These are phyloP conservation scores for Augochlora pura DNA, from an alignment of 1,140 invertebrate species.

Conservation along the genomic window DNA sequence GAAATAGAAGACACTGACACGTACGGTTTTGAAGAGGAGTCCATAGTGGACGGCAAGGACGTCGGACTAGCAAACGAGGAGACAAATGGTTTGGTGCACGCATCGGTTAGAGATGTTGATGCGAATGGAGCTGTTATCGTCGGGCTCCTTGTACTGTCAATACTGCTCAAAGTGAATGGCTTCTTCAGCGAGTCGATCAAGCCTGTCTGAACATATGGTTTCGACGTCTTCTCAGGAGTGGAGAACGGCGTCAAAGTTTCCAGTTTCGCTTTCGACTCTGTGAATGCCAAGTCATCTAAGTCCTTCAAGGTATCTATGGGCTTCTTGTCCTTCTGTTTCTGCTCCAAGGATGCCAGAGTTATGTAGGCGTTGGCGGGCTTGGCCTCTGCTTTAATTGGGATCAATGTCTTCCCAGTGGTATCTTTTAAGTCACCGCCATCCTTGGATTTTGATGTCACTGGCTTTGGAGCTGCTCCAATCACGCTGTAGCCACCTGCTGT, in stretches of 20 bases:
- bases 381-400: slow-evolving; percentile 48
- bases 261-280: slow-evolving; percentile 46
- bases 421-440: slow-evolving; percentile 46
- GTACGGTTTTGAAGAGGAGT: slow-evolving; percentile 64
- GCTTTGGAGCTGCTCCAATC: slow-evolving; percentile 65
- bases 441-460: slow-evolving; percentile 59
- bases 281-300: slow-evolving; percentile 54
- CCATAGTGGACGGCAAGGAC: slow-evolving; percentile 22
- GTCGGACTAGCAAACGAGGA: slow-evolving; percentile 54
- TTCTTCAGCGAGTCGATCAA: slow-evolving; percentile 62
- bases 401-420: slow-evolving; percentile 21
- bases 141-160: slow-evolving; percentile 20
- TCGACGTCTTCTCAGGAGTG: slow-evolving; percentile 36
- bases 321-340: slow-evolving; percentile 59
- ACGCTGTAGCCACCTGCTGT: slow-evolving; percentile 64
- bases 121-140: slow-evolving; percentile 35
- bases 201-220: slow-evolving; percentile 71
- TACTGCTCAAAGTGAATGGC: slow-evolving; percentile 23
- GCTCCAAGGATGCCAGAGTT: slow-evolving; percentile 65
- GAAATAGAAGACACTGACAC: slow-evolving; percentile 68
- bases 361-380: slow-evolving; percentile 66
- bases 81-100: slow-evolving; percentile 56
- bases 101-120: slow-evolving; percentile 45
- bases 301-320: slow-evolving; percentile 39
- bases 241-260: slow-evolving; percentile 38